phyloP scores from a whole-genome alignment of 23 tunicate genomes.

The Trididemnum miniatum region DNA sequence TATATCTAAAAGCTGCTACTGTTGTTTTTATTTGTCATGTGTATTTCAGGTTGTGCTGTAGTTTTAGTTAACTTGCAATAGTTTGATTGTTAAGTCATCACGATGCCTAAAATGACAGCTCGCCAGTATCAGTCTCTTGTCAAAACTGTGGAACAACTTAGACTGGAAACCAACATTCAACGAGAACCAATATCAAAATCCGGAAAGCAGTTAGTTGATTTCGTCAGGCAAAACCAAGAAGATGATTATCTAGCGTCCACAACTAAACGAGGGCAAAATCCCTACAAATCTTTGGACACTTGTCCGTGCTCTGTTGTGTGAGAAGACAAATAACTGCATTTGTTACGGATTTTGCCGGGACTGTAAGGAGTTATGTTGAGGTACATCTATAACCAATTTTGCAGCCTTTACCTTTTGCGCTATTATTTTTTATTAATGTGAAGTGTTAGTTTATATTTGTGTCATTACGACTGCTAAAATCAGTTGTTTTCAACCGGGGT shows the following conservation, averaged over 20 bases:
- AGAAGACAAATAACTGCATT: neutral
- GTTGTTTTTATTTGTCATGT: too few relatives aligned
- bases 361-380: too few relatives aligned
- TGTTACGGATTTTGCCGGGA: neutral
- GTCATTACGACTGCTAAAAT: too few relatives aligned
- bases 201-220: constrained; percentile 37
- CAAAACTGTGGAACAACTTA: constrained; percentile 35
- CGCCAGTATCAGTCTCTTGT: constrained; percentile 35
- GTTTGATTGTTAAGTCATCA: too few relatives aligned
- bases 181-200: constrained; percentile 38
- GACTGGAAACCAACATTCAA: constrained; percentile 30
- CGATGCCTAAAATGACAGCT: constrained; percentile 15
- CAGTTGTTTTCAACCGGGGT: too few relatives aligned
- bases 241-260: constrained; percentile 12
- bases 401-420: neutral
- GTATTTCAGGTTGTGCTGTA: too few relatives aligned
- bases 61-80: too few relatives aligned
- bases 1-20: too few relatives aligned
- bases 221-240: constrained; percentile 7
- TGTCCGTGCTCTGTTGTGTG: neutral
- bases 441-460: too few relatives aligned
- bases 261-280: constrained; percentile 7
- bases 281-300: neutral
- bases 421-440: too few relatives aligned
- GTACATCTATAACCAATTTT: neutral